Evolutionary conservation across 2,113 vertebrate species (phyloP).

Genomic region (Bos taurus): DNA sequence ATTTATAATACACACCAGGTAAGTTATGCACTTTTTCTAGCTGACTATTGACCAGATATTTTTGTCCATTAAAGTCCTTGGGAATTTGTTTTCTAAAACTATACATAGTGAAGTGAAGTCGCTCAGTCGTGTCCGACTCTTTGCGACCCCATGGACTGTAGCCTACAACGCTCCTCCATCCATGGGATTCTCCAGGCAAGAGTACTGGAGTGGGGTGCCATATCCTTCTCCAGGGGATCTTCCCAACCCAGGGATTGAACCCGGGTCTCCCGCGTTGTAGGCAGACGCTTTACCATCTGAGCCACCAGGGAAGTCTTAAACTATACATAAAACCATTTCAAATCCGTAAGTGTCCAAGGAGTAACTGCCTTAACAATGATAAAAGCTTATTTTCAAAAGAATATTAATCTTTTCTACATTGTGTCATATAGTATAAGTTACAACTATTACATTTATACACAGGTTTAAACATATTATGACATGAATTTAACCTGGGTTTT

Average conservation of each 20-base stretch:
- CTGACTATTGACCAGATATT: background rate
- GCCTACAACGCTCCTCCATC: too few species aligned
- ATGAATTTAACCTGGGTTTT: background rate
- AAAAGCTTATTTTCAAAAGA: slow-evolving; percentile 28
- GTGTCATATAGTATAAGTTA: background rate
- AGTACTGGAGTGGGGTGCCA: too few species aligned
- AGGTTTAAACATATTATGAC: background rate
- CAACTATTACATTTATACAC: background rate
- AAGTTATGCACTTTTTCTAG: background rate
- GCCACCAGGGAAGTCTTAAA: background rate
- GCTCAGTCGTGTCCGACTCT: too few species aligned
- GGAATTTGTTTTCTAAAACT: background rate
- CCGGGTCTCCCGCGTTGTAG: too few species aligned
- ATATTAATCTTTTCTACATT: background rate
- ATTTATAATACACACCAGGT: background rate
- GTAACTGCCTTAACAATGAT: background rate
- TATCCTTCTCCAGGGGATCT: too few species aligned
- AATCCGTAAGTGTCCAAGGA: background rate
- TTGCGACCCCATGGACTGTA: too few species aligned
- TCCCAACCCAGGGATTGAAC: too few species aligned
- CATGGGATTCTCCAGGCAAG: too few species aligned
- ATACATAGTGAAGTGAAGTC: background rate
- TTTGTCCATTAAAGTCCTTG: background rate
- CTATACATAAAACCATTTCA: slow-evolving; percentile 1
- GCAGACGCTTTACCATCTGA: too few species aligned